These are phyloP conservation scores for Salvelinus sp. DNA, from an alignment of 2,113 vertebrate species.

Conservation along the genomic window DNA sequence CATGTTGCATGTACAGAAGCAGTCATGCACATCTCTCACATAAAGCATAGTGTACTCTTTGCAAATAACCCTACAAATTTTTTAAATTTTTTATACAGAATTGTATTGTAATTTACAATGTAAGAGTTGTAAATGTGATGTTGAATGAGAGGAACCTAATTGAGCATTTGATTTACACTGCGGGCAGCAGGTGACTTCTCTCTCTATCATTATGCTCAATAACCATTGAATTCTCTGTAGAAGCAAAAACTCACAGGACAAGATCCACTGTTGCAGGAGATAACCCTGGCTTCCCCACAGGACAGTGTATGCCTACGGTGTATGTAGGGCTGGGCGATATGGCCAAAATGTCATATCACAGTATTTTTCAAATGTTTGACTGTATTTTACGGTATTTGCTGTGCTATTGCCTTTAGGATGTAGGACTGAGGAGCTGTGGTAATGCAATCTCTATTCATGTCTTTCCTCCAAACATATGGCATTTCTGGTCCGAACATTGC, in stretches of 20 bases:
- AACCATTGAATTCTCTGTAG: background rate
- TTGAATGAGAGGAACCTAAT: background rate
- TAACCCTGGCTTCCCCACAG: background rate
- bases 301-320: background rate
- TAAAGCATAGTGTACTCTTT: no score
- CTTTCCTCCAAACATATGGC: slow-evolving; percentile 16
- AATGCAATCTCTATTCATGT: slow-evolving; percentile 4
- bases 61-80: no score
- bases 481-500: slow-evolving; percentile 11
- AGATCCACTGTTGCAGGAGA: background rate
- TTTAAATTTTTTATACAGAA: no score
- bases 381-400: slow-evolving; percentile 8
- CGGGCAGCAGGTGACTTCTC: background rate
- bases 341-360: no score
- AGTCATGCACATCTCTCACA: no score
- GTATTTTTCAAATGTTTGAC: background rate
- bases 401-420: background rate
- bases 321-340: background rate
- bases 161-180: background rate
- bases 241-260: background rate
- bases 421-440: slow-evolving; percentile 3
- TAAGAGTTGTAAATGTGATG: background rate
- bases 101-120: no score
- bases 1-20: background rate
- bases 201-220: background rate